Conservation (phyloP, 2,113 vertebrate genomes). For the Dermatemys mawii region DNA sequence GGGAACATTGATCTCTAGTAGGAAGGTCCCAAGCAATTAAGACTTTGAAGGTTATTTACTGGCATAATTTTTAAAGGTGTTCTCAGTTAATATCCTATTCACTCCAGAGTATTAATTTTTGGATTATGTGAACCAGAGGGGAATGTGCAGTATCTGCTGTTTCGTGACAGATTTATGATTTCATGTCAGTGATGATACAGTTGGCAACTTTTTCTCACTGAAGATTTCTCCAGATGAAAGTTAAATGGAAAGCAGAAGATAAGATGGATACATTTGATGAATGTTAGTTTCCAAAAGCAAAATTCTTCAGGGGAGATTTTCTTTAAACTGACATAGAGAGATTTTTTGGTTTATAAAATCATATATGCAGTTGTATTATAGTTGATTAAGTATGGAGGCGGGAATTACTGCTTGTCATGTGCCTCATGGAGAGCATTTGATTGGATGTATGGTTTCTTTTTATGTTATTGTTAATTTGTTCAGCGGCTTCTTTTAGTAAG, state of each 20-base stretch:
- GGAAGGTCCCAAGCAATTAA: background rate
- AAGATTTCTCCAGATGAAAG: background rate
- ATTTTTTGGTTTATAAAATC: background rate
- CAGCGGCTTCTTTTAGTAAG: slow-evolving; percentile 19
- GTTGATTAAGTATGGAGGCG: background rate
- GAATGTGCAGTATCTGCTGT: background rate
- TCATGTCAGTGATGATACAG: background rate
- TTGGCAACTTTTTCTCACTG: background rate
- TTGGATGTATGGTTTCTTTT: background rate
- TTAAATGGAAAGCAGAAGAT: background rate
- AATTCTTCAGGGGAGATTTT: background rate
- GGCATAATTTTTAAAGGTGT: background rate
- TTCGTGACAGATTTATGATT: background rate
- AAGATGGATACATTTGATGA: background rate
- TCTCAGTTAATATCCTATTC: background rate
- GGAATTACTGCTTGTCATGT: background rate
- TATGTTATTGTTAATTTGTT: background rate
- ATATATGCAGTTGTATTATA: background rate
- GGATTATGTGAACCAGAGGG: background rate
- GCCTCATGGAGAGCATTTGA: background rate
- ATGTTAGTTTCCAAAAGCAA: background rate
- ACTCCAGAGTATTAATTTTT: background rate
- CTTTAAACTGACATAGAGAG: background rate
- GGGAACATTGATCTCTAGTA: background rate
- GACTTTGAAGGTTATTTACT: background rate